Conservation (phyloP, 2,888 invertebrate species). For the Lepidochitona cinerea region DNA sequence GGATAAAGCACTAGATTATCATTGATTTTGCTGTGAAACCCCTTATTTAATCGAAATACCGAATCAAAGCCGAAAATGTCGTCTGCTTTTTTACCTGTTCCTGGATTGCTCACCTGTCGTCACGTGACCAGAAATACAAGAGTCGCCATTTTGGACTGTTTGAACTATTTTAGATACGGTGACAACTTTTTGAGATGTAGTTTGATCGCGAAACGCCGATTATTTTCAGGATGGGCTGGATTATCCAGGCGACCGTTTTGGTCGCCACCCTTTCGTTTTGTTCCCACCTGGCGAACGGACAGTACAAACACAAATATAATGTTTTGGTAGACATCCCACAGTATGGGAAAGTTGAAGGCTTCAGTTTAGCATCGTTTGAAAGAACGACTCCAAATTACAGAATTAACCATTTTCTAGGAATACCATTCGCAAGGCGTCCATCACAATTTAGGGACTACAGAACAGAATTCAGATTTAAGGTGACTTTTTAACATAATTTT, state of each 20-base stretch:
- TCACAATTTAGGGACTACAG: slow-evolving; percentile 47
- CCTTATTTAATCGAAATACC: too few relatives aligned
- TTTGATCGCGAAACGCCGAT: too few relatives aligned
- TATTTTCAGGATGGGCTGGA: too few relatives aligned
- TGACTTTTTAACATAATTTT: too few relatives aligned
- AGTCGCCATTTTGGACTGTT: neutral
- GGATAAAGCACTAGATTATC: too few relatives aligned
- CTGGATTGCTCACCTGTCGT: neutral
- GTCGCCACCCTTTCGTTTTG: too few relatives aligned
- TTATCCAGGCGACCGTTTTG: too few relatives aligned
- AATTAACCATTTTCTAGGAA: slow-evolving; percentile 70
- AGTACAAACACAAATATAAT: neutral
- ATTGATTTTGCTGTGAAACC: too few relatives aligned
- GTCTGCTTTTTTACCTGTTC: neutral
- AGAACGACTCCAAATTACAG: slow-evolving; percentile 40
- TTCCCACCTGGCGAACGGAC: too few relatives aligned
- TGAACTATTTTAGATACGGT: too few relatives aligned
- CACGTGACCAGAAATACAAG: neutral
- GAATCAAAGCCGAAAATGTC: neutral
- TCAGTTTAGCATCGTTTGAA: slow-evolving; percentile 52
- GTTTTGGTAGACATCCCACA: neutral
- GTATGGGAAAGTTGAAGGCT: slow-evolving; percentile 49
- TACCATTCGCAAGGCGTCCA: slow-evolving; percentile 72
- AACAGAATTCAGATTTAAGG: slow-evolving; percentile 70
- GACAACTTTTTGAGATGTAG: too few relatives aligned